Conservation (phyloP, 2,888 invertebrate genomes). For the Yponomeuta evonymella region DNA sequence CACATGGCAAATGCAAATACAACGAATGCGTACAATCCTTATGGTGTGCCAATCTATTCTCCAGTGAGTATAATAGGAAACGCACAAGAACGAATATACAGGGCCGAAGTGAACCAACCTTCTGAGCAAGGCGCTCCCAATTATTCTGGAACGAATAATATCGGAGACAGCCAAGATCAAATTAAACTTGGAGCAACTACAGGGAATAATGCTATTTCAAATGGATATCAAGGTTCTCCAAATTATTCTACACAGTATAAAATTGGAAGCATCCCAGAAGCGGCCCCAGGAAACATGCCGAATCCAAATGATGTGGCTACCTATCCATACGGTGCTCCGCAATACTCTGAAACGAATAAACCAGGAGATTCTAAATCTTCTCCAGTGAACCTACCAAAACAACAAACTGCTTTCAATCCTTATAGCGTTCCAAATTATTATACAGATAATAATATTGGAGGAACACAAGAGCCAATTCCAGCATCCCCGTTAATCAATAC, state of each 20-base stretch:
- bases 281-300: not conserved
- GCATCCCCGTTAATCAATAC: not conserved
- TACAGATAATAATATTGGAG: not conserved
- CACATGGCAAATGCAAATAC: not conserved
- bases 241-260: not conserved
- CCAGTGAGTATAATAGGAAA: not conserved
- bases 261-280: not conserved
- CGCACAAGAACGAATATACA: not conserved
- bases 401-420: no score
- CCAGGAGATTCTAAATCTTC: not conserved
- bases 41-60: not conserved
- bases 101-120: not conserved
- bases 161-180: not conserved
- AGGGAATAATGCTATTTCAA: not conserved
- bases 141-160: not conserved
- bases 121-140: not conserved
- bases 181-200: not conserved
- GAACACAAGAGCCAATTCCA: not conserved
- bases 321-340: not conserved
- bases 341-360: not conserved
- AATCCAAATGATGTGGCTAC: not conserved
- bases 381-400: not conserved
- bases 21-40: not conserved
- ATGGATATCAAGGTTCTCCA: not conserved
- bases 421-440: not conserved